Base-by-base conservation (phyloP, 2,888 invertebrate genomes). In the Philaethria dido region DNA sequence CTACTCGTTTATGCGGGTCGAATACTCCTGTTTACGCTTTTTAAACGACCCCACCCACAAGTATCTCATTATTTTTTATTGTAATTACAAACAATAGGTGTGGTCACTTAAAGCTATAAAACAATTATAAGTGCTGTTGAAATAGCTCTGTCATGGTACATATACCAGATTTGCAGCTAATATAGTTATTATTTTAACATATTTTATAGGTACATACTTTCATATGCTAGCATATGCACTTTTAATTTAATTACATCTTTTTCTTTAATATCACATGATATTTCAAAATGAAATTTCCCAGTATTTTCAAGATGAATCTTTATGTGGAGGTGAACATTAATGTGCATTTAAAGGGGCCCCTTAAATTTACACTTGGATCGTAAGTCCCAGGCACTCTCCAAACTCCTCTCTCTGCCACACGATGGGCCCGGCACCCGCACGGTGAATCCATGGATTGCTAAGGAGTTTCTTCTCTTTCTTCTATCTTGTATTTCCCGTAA, bases 21-120 rank as follows among this genome's bases (percentile, higher is more conserved):
- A 84, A 88, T 91, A 90, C 92, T 90, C 92, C 85, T 90, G 91
- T 92, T 92, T 92, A 89, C 89, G 88, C 88, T 83, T 87, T 91
- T 89, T 90, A 92, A 89, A 89, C 82, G 89, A 85, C 84, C 85
- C 89, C 88, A 87, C 89, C 90, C 85, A 88, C 86, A 83, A 79
- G 81, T 83, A 83, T 84, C 84, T 88, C 82, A 83, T 75, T 75
- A 74, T 69, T 61, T 71, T 72, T 73, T 72, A 71, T 71, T 65
- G 73, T 75, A 75, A 76, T 76, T 75, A 76, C 69, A 71, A 69
- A 66, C 68, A 57, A 73, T 70, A 76, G 74, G 70, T 73, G 71
- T 74, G 74, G 74, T 73, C 70, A 71, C 50, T 72, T 71, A 60
- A 45, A 55, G 45, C 45, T 42, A 48, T 60, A 55, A 42, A 69